These are phyloP conservation scores for Carcharodon carcharias DNA, from an alignment of 2,797 vertebrate species.

Conservation along the genomic window DNA sequence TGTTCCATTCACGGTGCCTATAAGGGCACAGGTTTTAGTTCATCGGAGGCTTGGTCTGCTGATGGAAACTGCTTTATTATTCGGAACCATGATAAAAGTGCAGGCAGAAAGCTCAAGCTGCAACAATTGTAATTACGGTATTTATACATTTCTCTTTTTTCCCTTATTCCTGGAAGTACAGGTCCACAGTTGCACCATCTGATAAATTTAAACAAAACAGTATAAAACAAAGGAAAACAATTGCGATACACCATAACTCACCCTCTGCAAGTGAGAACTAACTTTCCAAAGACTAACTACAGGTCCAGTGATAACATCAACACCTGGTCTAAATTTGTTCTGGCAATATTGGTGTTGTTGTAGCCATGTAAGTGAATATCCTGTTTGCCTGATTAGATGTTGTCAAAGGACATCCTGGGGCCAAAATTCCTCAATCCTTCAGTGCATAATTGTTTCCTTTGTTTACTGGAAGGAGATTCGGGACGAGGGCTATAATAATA, in stretches of 20 bases:
- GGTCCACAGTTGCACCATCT: not conserved
- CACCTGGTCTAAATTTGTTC: not conserved
- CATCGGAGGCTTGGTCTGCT: not conserved
- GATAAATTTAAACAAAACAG: not conserved
- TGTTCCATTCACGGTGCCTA: not conserved
- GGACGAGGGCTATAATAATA: not conserved
- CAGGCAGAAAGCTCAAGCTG: not conserved
- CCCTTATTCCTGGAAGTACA: not conserved
- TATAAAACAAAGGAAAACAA: not conserved
- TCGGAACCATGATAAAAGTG: not conserved
- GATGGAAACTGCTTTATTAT: not conserved
- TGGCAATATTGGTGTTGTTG: not conserved
- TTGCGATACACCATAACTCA: not conserved
- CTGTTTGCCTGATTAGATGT: not conserved
- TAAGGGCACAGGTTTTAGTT: conserved; percentile 15
- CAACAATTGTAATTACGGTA: not conserved
- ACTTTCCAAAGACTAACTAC: not conserved
- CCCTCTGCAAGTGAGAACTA: not conserved
- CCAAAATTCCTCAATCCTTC: not conserved
- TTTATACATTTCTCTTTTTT: not conserved
- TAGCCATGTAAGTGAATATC: not conserved
- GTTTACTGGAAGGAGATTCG: no score
- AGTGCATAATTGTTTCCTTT: not conserved
- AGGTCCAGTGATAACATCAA: not conserved
- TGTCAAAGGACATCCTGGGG: not conserved